Percentiles rank a stretch among this genome's conserved stretches.
These are phyloP conservation scores for Pseudomyrmex gracilis DNA, from an alignment of 1,140 invertebrate genomes.

Conservation along the genomic window DNA sequence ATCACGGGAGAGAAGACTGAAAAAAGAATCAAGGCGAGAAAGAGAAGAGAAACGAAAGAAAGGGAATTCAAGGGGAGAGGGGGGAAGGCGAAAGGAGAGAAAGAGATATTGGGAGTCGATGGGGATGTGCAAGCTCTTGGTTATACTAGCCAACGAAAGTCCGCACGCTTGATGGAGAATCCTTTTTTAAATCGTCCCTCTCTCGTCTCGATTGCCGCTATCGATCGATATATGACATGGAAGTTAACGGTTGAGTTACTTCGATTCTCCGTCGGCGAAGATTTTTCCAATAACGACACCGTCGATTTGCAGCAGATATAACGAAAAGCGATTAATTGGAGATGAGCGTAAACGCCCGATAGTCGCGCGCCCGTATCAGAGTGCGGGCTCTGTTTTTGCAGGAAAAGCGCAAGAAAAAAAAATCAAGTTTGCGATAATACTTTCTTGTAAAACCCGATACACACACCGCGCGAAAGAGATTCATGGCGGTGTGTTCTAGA, in stretches of 20 bases:
- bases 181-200: conserved; percentile 54
- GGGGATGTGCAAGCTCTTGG: conserved; percentile 45
- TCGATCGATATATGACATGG: conserved; percentile 52
- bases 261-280: conserved; percentile 21
- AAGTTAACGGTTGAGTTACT: conserved; percentile 52
- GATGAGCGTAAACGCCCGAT: conserved; percentile 23
- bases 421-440: conserved; percentile 9
- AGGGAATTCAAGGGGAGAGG: conserved; percentile 31
- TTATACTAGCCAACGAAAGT: conserved; percentile 55
- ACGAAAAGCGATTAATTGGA: conserved; percentile 38
- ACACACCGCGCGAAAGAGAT: background rate
- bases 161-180: conserved; percentile 53
- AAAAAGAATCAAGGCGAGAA: conserved; percentile 55
- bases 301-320: conserved; percentile 1
- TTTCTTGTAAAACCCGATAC: background rate
- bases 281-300: conserved; percentile 48
- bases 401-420: background rate
- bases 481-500: background rate
- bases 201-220: conserved; percentile 44
- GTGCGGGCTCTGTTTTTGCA: background rate
- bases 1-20: conserved; percentile 61
- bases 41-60: conserved; percentile 31
- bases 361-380: background rate
- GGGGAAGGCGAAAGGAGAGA: background rate
- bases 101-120: conserved; percentile 50